Conservation (phyloP, 2,113 vertebrate genomes). For the Pitta sordida region DNA sequence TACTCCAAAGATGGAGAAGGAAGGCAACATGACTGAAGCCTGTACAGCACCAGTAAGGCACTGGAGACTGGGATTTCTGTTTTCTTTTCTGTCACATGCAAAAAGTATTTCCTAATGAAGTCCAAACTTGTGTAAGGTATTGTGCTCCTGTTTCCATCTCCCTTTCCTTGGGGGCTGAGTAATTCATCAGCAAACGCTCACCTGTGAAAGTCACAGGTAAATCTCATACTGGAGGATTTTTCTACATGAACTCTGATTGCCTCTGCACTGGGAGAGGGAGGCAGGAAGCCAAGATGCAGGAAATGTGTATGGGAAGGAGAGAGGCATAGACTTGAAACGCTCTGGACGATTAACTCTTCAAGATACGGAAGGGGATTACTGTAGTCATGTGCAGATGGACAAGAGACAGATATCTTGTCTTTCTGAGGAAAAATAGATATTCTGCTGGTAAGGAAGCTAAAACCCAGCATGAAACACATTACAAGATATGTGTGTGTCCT, state of each 20-base stretch:
- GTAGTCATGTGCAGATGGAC: background rate
- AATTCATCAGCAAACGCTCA: background rate
- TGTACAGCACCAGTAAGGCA: background rate
- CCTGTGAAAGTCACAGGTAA: background rate
- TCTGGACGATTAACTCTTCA: background rate
- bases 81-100: background rate
- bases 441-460: background rate
- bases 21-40: background rate
- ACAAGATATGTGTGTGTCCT: accelerated
- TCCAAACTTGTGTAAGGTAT: background rate
- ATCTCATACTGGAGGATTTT: background rate
- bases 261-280: background rate
- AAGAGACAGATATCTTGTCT: background rate
- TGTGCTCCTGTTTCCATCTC: background rate
- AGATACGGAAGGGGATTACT: background rate
- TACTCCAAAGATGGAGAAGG: background rate
- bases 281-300: background rate
- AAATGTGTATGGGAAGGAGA: background rate
- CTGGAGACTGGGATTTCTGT: background rate
- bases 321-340: background rate
- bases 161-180: background rate
- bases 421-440: background rate
- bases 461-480: background rate
- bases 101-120: background rate
- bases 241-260: background rate